These are phyloP conservation scores for Bibio marci DNA, from an alignment of 2,888 invertebrate genomes.

Conservation along the genomic window DNA sequence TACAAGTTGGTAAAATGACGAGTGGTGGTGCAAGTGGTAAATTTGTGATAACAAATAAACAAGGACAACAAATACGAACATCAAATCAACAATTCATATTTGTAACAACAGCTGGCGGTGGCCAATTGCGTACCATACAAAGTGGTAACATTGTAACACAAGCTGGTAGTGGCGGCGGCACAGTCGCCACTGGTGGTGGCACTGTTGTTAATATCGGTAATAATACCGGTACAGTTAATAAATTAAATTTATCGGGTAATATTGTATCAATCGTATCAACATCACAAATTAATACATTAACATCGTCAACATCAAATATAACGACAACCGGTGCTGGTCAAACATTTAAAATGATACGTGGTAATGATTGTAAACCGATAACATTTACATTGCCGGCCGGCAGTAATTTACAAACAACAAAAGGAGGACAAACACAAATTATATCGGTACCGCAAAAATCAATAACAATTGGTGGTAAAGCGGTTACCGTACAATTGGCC, in stretches of 20 bases:
- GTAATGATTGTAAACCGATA: constrained; percentile 42
- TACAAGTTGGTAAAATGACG: constrained; percentile 38
- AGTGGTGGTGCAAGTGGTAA: constrained; percentile 9
- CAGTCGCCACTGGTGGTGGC: constrained; percentile 22
- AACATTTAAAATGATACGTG: constrained; percentile 28
- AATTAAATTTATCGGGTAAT: too few relatives aligned
- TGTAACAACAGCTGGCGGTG: constrained; percentile 48
- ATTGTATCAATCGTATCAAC: constrained; percentile 16
- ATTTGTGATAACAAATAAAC: constrained; percentile 29
- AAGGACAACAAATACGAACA: constrained; percentile 25
- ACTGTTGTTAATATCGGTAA: too few relatives aligned
- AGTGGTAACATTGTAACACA: constrained; percentile 40
- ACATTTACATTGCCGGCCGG: constrained; percentile 43
- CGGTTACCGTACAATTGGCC: constrained; percentile 49
- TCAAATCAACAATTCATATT: constrained; percentile 51
- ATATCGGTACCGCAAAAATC: constrained; percentile 33
- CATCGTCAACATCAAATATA: constrained; percentile 24
- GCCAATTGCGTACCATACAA: constrained; percentile 46
- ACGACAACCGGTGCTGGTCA: constrained; percentile 19
- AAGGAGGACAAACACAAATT: constrained; percentile 12
- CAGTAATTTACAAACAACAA: constrained; percentile 9
- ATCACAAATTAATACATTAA: constrained; percentile 17
- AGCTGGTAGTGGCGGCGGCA: constrained; percentile 22
- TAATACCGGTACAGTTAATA: too few relatives aligned
- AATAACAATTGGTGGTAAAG: constrained; percentile 50